Conservation (phyloP, 2,888 invertebrate species). For the Ryuthela nishihirai region DNA sequence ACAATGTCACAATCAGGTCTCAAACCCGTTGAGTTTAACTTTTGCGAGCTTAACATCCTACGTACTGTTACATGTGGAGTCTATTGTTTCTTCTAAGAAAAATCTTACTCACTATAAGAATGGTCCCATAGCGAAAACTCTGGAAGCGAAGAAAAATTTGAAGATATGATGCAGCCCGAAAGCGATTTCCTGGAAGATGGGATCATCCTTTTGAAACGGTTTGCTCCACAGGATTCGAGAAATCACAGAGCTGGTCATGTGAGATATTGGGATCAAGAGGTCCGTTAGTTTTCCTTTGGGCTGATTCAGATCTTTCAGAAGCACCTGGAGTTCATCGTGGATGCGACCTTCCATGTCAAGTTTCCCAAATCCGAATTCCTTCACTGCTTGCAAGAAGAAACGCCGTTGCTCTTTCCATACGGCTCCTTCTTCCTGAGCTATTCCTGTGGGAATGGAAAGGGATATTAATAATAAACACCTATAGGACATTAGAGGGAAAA, state of each 20-base stretch:
- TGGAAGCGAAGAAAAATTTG: no score
- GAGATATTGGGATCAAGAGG: background rate
- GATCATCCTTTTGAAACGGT: background rate
- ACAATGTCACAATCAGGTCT: no score
- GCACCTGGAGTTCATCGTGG: background rate
- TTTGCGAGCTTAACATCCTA: no score
- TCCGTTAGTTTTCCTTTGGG: background rate
- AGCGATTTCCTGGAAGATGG: background rate
- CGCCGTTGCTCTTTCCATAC: background rate
- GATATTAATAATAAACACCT: no score
- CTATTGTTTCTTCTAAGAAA: no score
- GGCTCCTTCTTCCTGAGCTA: background rate
- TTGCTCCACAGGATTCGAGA: background rate
- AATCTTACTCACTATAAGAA: no score
- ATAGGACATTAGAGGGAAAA: no score
- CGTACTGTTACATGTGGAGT: no score
- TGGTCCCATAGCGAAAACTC: no score
- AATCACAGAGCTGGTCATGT: background rate
- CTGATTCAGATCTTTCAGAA: background rate
- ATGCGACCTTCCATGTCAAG: background rate
- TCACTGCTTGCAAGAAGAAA: background rate
- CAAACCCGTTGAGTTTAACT: no score
- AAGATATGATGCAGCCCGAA: no score
- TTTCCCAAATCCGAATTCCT: background rate
- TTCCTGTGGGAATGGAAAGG: no score